Evolutionary conservation across 2,888 invertebrate genomes (phyloP), one percentile per base, ranked within the genome.

Genomic region (Rhyacophila evoluta): DNA sequence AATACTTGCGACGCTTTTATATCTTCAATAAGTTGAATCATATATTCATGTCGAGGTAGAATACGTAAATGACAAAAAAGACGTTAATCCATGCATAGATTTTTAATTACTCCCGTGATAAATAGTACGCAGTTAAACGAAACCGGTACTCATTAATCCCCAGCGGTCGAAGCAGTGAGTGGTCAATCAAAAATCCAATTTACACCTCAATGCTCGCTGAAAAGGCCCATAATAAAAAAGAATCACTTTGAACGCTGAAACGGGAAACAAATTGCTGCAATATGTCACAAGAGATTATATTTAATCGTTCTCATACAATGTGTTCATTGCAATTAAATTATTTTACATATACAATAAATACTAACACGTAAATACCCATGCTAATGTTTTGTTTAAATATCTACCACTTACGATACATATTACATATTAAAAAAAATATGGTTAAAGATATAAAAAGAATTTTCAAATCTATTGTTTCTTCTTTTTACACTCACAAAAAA

Each of bases 161-260:
- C 2, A 28, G 72, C 28, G 67, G 73, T 27, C 36, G 55, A n/a
- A 0, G 33, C 69, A 55, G 69, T 70, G 75, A 75, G 38, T 39
- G 78, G 78, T 78, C 78, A 78, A 78, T 78, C 78, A 78, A 78
- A 74, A 78, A 74, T 74, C 78, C 78, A 78, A 78, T 78, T 78
- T 74, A 78, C 78, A 78, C 78, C 78, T 69, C 27, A 37, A 29
- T 55, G 15, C 29, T 67, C 33, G 75, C 68, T 75, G 75, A 75
- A 75, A 75, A 29, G 29, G 12, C 68, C 1, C 12, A 19, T 11
- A 69, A 3, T 1, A 28, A 69, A 69, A 55, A 69, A 69, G 12
- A 69, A 69, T 69, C 69, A 69, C 33, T 69, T 69, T 69, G 8
- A 6, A 29, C n/a, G 28, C 2, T 11, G 12, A 69, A 29, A 69